Percentiles rank a stretch among this genome's conserved stretches.
These are phyloP conservation scores for Julus scanicus DNA, from an alignment of 2,888 invertebrate genomes.

Conservation along the genomic window DNA sequence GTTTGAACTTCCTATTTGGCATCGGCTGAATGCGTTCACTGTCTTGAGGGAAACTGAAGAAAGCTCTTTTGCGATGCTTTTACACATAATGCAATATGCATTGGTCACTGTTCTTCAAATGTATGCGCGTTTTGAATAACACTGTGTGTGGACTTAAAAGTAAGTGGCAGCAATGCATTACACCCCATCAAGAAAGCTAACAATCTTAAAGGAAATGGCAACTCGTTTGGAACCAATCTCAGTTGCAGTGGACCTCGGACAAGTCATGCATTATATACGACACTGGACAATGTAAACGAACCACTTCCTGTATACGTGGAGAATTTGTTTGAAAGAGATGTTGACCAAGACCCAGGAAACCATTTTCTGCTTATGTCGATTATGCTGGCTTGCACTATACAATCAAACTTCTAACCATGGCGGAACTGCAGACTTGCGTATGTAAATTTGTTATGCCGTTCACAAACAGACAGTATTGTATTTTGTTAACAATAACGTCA, in stretches of 20 bases:
- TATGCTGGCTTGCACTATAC: not conserved
- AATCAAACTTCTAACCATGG: not conserved
- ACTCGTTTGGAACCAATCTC: not conserved
- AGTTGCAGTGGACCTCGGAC: not conserved
- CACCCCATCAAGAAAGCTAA: constrained; percentile 8
- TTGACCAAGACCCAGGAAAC: constrained; percentile 17
- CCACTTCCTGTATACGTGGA: not conserved
- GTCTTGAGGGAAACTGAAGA: not conserved
- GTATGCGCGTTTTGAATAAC: not conserved
- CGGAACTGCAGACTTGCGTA: no score
- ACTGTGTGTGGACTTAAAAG: not conserved
- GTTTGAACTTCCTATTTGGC: constrained; percentile 2
- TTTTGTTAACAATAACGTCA: no score
- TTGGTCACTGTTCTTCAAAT: not conserved
- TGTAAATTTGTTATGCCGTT: no score
- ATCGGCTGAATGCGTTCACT: not conserved
- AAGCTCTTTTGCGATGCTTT: constrained; percentile 45
- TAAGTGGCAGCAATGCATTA: constrained; percentile 37
- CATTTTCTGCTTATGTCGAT: not conserved
- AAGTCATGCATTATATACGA: not conserved
- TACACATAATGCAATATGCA: constrained; percentile 45
- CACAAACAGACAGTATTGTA: no score
- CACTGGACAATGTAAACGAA: not conserved
- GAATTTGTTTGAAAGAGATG: constrained; percentile 7
- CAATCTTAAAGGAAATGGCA: not conserved